Base-by-base conservation (phyloP, 2,888 invertebrate genomes). In the Amiota communis region DNA sequence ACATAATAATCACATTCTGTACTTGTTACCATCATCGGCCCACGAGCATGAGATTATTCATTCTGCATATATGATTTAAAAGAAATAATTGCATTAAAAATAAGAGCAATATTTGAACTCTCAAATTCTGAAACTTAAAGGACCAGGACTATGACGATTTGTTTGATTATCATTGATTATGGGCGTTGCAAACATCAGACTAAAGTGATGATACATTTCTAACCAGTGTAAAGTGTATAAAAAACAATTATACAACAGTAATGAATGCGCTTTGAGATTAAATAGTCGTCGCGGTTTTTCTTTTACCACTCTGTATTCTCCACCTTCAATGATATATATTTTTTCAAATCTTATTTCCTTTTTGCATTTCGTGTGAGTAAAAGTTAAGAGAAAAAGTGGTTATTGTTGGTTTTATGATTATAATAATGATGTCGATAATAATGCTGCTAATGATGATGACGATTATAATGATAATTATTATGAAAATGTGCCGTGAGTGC, bases 391-490 rank as follows among this genome's bases (percentile, higher is more conserved):
- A 47, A 64, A 64, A 47, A 47, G 48, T 63, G 20, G 11, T 47
- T 64, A 64, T 65, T 65, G 17, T 65, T 63, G 11, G 11, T n/a
- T 9, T 63, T 65, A 47, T 65, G 65, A 65, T 65, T 65, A 65
- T 36, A 20, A 65, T 48, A 48, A 65, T 65, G 65, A 48, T 15
- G n/a, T 48, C 49, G 10, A 49, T 65, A 20, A 59, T 20, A 59
- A 17, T 59, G 23, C 17, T 20, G 59, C 12, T 59, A 49, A 48
- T 65, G 15, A 65, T 59, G 9, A 59, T 59, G 59, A 15, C 12
- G 20, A 20, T 17, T 3, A 8, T 15, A 59, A 17, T 15, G 11
- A 11, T 15, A 9, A 10, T 20, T 15, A 20, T 11, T 59, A 10
- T 59, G 59, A 15, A 59, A 15, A 17, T 11, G 59, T 59, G 13